Conservation (phyloP, 1,140 invertebrate genomes). For the Hesperophylax magnus region DNA sequence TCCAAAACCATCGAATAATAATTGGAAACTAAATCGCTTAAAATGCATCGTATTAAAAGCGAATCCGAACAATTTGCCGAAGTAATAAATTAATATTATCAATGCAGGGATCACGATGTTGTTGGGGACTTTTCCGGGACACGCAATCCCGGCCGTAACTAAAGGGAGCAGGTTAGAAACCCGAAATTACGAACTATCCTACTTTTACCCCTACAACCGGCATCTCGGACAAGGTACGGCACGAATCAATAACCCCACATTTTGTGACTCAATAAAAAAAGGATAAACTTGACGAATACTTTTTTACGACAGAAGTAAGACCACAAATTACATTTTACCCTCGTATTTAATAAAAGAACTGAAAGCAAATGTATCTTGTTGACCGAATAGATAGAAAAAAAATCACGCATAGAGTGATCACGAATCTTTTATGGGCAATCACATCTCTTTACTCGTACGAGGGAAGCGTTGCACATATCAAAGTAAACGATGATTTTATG, state of each 20-base stretch:
- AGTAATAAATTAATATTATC: conserved; percentile 51
- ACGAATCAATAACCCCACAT: conserved; percentile 20
- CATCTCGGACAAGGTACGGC: conserved; percentile 1
- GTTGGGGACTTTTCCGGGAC: conserved; percentile 31
- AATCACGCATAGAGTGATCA: no score
- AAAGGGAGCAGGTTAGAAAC: not conserved
- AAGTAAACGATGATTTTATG: no score
- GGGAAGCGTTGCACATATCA: no score
- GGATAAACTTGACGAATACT: not conserved
- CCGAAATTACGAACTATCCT: conserved; percentile 24
- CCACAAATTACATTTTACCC: no score
- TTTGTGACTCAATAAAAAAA: conserved; percentile 25
- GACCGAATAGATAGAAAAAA: no score
- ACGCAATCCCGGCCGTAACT: conserved; percentile 27
- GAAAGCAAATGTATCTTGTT: no score
- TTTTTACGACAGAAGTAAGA: no score
- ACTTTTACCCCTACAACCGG: conserved; percentile 13
- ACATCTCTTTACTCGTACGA: no score
- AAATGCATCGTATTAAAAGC: conserved; percentile 49
- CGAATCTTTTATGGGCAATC: no score
- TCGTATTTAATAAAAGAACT: no score
- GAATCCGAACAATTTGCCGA: conserved; percentile 38
- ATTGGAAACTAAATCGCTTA: conserved; percentile 48
- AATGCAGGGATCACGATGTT: conserved; percentile 47
- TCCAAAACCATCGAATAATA: not conserved